phyloP scores from a whole-genome alignment of 2,797 vertebrate species.

The Threskiornis aethiopicus region DNA sequence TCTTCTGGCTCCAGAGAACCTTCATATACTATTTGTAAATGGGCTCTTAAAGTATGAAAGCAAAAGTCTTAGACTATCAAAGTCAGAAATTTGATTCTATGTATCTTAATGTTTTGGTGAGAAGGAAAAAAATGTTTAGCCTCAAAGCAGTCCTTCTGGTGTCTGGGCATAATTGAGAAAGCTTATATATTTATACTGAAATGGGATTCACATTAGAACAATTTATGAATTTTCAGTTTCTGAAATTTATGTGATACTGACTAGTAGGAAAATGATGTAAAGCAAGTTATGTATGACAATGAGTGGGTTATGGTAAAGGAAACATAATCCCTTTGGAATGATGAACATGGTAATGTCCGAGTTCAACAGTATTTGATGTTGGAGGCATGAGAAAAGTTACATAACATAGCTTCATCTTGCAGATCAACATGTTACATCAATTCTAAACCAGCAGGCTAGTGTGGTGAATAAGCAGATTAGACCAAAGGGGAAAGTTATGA shows the following conservation, averaged over 20 bases:
- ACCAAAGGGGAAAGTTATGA: not conserved
- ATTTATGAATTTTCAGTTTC: not conserved
- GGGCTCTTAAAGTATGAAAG: not conserved
- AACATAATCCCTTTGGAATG: not conserved
- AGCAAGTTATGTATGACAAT: not conserved
- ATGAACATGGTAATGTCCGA: not conserved
- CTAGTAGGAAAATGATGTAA: not conserved
- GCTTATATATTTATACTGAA: not conserved
- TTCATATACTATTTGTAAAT: not conserved
- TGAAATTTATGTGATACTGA: not conserved
- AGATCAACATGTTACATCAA: not conserved
- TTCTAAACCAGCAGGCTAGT: not conserved
- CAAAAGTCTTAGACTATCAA: not conserved
- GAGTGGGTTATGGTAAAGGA: not conserved
- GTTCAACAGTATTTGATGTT: not conserved
- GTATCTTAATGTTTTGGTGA: not conserved
- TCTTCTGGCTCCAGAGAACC: not conserved
- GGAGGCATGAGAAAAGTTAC: not conserved
- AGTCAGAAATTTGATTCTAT: not conserved
- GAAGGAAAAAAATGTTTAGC: not conserved
- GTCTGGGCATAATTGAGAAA: not conserved
- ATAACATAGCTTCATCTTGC: not conserved
- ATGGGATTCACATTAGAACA: not conserved
- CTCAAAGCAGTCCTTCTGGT: not conserved
- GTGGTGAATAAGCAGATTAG: not conserved